Evolutionary conservation across 2,888 invertebrate genomes (phyloP).

Genomic region (Norana najaformis): DNA sequence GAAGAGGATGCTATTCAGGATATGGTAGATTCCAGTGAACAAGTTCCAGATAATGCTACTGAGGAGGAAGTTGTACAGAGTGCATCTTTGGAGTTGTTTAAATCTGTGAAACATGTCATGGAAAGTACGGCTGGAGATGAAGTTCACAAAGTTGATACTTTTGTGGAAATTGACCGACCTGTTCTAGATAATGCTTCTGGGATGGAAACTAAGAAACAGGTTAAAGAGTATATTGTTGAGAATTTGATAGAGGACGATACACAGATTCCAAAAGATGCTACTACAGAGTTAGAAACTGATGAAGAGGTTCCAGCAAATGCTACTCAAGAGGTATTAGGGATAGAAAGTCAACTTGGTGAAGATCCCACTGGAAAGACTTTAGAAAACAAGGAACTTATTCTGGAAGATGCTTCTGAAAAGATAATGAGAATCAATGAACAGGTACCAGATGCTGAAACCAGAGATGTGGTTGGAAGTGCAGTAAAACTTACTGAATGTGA

Average conservation of each 20-base stretch:
- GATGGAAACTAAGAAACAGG: neutral
- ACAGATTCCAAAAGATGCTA: neutral
- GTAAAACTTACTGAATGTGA: neutral
- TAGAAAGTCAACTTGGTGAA: neutral
- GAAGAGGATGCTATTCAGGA: neutral
- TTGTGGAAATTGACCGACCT: neutral
- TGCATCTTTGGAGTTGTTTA: neutral
- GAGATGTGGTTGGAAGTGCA: neutral
- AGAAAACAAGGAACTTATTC: neutral
- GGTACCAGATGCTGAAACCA: neutral
- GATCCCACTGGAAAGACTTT: neutral
- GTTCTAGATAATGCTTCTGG: neutral
- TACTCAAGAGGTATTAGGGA: neutral
- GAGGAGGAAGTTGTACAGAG: neutral
- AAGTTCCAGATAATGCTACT: neutral
- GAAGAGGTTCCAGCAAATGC: neutral
- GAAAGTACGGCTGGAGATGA: neutral
- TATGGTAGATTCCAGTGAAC: neutral
- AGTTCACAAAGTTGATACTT: neutral
- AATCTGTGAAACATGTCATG: neutral
- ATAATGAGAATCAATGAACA: neutral
- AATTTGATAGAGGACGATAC: neutral
- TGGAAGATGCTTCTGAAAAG: neutral
- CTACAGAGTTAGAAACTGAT: neutral
- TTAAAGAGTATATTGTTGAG: neutral